Evolutionary conservation across 2,797 vertebrate species (phyloP), one percentile per base, ranked within the genome.

Genomic region (Anisognathus igniventris): DNA sequence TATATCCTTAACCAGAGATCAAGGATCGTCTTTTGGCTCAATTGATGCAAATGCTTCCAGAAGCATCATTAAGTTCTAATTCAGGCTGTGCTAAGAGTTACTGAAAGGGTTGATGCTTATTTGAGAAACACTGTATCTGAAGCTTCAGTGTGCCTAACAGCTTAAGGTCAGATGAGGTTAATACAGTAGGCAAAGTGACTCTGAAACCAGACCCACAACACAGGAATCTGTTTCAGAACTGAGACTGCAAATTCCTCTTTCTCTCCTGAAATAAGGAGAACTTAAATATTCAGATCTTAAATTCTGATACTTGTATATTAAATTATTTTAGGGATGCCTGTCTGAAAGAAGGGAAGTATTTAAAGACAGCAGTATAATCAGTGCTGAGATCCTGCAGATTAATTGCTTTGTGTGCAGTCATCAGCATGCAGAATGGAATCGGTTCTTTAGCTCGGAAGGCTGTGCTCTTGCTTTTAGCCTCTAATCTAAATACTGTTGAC

Each of bases 111-210:
- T 86, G 50, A 8, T 30, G 35, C 12, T 24, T 67, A 3, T n/a
- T 57, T 72, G 65, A 48, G 45, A 25, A 27, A 20, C 25, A 0
- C 11, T 14, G 0, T 19, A 1, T 42, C 40, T 1, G 28, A 35
- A 45, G 65, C n/a, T 68, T 28, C 7, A 3, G 3, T 31, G 30
- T 57, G 42, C 62, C 24, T 7, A 5, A 9, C 27, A 39, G 61
- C 14, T 48, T 37, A n/a, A 44, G 44, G 40, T 95, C 42, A 66
- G 45, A 12, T 3, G 8, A 75, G 54, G 64, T 74, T 74, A 57
- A 72, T 64, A 42, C 25, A 15, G 45, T 3, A 33, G 53, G n/a
- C 27, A 64, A 74, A 87, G 31, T 6, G 25, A 71, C 60, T 56
- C 24, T 67, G n/a, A 85, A 82, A 33, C 33, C 67, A 64, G 92